Base-by-base conservation (phyloP, 2,888 invertebrate genomes). In the Parnassius smintheus region DNA sequence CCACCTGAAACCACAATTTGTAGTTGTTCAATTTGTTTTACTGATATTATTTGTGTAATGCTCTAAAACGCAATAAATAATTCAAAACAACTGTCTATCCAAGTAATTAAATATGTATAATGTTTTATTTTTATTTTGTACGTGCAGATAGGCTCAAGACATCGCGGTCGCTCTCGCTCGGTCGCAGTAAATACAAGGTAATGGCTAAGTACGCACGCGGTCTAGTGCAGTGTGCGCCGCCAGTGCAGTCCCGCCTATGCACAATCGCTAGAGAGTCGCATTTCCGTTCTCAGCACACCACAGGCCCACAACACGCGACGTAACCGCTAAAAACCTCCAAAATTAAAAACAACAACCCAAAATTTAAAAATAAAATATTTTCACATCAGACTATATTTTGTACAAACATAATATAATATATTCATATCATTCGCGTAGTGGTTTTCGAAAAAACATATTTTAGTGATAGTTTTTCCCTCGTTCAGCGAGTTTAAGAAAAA, bases 171-270 rank as follows among this genome's bases (percentile, higher is more conserved):
- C 57, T 64, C 66, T 75, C 68, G 73, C 75, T 76, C 80, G 83
- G 78, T 85, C 88, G 86, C 90, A 90, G 91, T 91, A 90, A 91
- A 91, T 90, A 91, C 91, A 90, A 91, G 91, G 91, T 91, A 91
- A 91, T 91, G 91, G 91, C 85, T 90, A 91, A 91, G 91, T 91
- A 91, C 91, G 91, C 89, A 87, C 91, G 91, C 90, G 82, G 86
- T 82, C 86, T 89, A 91, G 91, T 92, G 91, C 88, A 87, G 88
- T 82, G 85, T 85, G 92, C 88, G 86, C 86, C 87, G 88, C 82
- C 88, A 83, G 88, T 92, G 91, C 92, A 91, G 89, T 91, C 84
- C 88, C 89, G 89, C 85, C 88, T 90, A 91, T 92, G 92, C 92
- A 92, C 92, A 89, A 86, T 77, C 85, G 82, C 80, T 79, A 85